Evolutionary conservation across 2,113 vertebrate genomes (phyloP).

Genomic region (Cryptotis parvus): DNA sequence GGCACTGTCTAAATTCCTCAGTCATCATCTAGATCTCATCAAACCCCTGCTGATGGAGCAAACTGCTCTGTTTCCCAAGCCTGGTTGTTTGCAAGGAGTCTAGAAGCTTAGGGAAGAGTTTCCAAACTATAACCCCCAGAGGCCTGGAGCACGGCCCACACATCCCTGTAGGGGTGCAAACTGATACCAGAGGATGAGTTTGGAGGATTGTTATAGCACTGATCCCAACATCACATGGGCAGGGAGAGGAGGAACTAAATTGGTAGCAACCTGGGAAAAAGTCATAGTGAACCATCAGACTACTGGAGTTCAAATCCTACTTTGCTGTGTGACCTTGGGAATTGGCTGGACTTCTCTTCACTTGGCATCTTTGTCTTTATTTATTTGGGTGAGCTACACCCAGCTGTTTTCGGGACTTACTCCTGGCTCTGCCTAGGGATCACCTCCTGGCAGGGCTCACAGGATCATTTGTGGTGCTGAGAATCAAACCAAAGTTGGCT

Average conservation of each 20-base stretch:
- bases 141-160: background rate
- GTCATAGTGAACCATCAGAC: background rate
- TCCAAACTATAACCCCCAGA: slow-evolving; percentile 25
- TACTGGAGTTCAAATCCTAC: background rate
- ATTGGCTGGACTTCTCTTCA: slow-evolving; percentile 15
- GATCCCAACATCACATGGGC: background rate
- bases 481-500: no score
- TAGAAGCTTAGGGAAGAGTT: slow-evolving; percentile 52
- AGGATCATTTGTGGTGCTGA: no score
- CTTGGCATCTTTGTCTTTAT: background rate
- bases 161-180: slow-evolving; percentile 12
- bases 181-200: background rate
- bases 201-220: background rate
- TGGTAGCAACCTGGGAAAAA: background rate
- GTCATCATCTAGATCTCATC: slow-evolving; percentile 56
- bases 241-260: background rate
- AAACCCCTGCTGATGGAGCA: slow-evolving; percentile 43
- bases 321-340: slow-evolving; percentile 5
- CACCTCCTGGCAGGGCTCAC: no score
- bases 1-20: slow-evolving; percentile 55
- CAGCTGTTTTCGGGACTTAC: no score
- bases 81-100: slow-evolving; percentile 44
- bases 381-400: no score
- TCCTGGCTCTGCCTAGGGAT: no score
- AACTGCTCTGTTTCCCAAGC: slow-evolving; percentile 63